Percentiles rank a stretch among this genome's conserved stretches.
Conservation (phyloP, 2,888 invertebrate genomes). For the Unio delphinus region DNA sequence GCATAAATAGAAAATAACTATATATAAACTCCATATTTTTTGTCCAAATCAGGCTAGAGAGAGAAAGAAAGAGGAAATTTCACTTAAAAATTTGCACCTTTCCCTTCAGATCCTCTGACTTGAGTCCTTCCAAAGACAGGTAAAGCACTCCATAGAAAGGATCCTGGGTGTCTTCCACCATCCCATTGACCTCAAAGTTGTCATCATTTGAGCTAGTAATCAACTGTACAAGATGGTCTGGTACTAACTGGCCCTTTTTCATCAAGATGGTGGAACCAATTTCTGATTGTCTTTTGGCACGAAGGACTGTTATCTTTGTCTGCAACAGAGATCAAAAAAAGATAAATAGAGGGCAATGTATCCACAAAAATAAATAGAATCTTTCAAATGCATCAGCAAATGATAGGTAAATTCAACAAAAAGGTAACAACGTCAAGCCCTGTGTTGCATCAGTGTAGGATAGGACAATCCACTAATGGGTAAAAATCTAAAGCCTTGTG, state of each 20-base stretch:
- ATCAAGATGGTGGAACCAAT: constrained; percentile 12
- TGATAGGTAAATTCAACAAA: too few relatives aligned
- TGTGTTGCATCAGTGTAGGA: too few relatives aligned
- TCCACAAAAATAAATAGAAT: too few relatives aligned
- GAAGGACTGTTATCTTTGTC: constrained; percentile 22
- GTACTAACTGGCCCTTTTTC: constrained; percentile 18
- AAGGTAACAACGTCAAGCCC: too few relatives aligned
- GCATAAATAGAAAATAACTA: too few relatives aligned
- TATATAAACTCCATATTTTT: too few relatives aligned
- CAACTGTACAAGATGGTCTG: constrained; percentile 22
- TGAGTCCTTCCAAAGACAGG: constrained; percentile 45
- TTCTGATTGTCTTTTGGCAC: constrained; percentile 13
- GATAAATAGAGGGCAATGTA: too few relatives aligned
- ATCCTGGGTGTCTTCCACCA: constrained; percentile 21
- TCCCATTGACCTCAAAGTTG: constrained; percentile 10
- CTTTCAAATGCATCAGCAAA: too few relatives aligned
- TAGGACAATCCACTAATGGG: too few relatives aligned
- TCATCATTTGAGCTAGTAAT: constrained; percentile 25
- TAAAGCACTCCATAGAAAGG: constrained; percentile 47
- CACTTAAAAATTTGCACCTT: constrained; percentile 18
- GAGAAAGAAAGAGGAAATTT: too few relatives aligned
- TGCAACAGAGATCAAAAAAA: constrained; percentile 3
- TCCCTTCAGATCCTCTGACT: constrained; percentile 35
- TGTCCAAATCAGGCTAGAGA: too few relatives aligned
- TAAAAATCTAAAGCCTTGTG: too few relatives aligned